phyloP scores from a whole-genome alignment of 2,888 invertebrate species.

The Tiphia femorata region DNA sequence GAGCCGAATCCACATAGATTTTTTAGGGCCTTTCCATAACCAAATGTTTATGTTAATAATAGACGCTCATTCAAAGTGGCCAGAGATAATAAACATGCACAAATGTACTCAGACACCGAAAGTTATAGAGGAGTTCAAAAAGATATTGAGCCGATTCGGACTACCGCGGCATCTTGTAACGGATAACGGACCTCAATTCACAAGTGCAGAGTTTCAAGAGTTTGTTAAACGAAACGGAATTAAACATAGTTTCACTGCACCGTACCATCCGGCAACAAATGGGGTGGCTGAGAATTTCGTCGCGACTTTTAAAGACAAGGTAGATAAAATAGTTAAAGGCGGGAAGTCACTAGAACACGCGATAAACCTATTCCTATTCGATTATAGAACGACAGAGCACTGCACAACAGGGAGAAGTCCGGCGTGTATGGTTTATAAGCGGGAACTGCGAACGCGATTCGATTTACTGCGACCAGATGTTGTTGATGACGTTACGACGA shows the following conservation, averaged over 20 bases:
- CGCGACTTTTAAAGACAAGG: constrained; percentile 29
- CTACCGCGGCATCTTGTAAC: constrained; percentile 12
- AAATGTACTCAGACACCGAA: background rate
- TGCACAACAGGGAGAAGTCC: background rate
- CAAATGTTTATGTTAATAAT: background rate
- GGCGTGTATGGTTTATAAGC: background rate
- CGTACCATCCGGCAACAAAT: constrained; percentile 23
- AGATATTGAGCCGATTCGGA: background rate
- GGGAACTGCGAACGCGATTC: background rate
- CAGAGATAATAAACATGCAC: background rate
- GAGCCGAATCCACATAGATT: background rate
- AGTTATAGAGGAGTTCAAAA: background rate
- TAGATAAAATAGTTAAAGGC: constrained; percentile 17
- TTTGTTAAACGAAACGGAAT: constrained; percentile 28
- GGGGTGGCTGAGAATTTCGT: constrained; percentile 36
- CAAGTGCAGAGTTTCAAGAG: constrained; percentile 16
- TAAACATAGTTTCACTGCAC: constrained; percentile 25
- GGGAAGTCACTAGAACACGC: constrained; percentile 8
- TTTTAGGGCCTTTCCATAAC: constrained; percentile 33
- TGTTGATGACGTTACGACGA: background rate
- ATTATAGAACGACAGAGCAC: background rate
- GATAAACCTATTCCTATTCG: constrained; percentile 3
- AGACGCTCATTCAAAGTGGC: background rate
- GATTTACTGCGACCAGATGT: background rate
- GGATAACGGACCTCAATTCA: constrained; percentile 26